phyloP scores from a whole-genome alignment of 2,888 invertebrate species.

The Lasioglossum malachurum region DNA sequence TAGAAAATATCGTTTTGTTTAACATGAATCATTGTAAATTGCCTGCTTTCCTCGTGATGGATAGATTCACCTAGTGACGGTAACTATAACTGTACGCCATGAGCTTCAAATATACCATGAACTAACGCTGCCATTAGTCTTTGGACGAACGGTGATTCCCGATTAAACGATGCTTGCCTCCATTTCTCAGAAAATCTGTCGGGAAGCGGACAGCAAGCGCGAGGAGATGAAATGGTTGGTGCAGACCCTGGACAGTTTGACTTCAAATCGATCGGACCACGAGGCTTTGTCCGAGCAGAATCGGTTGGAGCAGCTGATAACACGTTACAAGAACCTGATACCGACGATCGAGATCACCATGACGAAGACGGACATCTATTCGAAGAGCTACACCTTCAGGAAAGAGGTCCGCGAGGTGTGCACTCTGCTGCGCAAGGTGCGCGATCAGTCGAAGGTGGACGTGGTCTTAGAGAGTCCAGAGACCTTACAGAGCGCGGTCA shows the following conservation, averaged over 20 bases:
- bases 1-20: not conserved
- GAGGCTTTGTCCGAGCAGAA: slow-evolving; percentile 93
- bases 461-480: slow-evolving; percentile 90
- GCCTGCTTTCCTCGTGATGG: slow-evolving; percentile 68
- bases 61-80: slow-evolving; percentile 81
- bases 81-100: slow-evolving; percentile 71
- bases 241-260: slow-evolving; percentile 94
- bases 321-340: slow-evolving; percentile 95
- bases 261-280: slow-evolving; percentile 92
- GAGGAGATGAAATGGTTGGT: slow-evolving; percentile 98
- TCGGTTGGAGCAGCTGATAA: slow-evolving; percentile 92
- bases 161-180: not conserved
- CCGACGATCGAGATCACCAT: slow-evolving; percentile 97
- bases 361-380: slow-evolving; percentile 96
- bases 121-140: not conserved
- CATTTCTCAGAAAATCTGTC: slow-evolving; percentile 91
- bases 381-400: slow-evolving; percentile 96
- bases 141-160: not conserved
- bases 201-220: slow-evolving; percentile 94
- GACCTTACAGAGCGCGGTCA: slow-evolving; percentile 90
- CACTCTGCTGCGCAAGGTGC: slow-evolving; percentile 91
- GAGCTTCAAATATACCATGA: not conserved
- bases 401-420: slow-evolving; percentile 95
- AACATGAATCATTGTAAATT: not conserved
- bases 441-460: slow-evolving; percentile 89